Evolutionary conservation across 2,797 vertebrate species (phyloP).

Genomic region (Thunnus albacares): DNA sequence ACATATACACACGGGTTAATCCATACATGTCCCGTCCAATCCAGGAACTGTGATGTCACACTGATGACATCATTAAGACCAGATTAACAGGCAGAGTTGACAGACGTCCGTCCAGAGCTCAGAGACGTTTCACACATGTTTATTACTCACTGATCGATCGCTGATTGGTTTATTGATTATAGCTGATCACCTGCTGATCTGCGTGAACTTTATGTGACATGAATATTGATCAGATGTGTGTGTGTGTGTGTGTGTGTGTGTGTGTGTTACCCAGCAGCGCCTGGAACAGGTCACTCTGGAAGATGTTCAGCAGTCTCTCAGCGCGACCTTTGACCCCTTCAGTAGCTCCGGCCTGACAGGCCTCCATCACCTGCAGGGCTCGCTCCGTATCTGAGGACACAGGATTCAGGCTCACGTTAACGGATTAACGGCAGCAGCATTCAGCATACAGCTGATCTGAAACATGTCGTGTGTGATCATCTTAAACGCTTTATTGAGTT

Average conservation of each 20-base stretch:
- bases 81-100: neutral
- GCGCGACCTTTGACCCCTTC: conserved; percentile 81
- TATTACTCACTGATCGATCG: no score
- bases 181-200: no score
- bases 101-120: neutral
- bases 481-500: no score
- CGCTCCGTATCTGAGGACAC: conserved; percentile 79
- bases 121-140: neutral
- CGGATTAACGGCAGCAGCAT: no score
- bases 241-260: conserved; percentile 37
- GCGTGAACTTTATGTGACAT: no score
- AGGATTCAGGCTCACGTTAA: no score
- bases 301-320: conserved; percentile 83
- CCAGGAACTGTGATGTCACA: conserved; percentile 7
- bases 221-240: neutral
- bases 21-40: neutral
- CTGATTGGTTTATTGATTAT: no score
- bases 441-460: no score
- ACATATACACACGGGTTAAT: conserved; percentile 36
- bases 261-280: conserved; percentile 82
- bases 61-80: conserved; percentile 1
- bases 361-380: conserved; percentile 83
- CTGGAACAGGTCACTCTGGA: conserved; percentile 87
- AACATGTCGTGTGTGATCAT: no score
- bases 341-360: conserved; percentile 73